Percentiles rank a stretch among this genome's conserved stretches.
Evolutionary conservation across 2,888 invertebrate genomes (phyloP).

Genomic region (Phytoseiulus persimilis): DNA sequence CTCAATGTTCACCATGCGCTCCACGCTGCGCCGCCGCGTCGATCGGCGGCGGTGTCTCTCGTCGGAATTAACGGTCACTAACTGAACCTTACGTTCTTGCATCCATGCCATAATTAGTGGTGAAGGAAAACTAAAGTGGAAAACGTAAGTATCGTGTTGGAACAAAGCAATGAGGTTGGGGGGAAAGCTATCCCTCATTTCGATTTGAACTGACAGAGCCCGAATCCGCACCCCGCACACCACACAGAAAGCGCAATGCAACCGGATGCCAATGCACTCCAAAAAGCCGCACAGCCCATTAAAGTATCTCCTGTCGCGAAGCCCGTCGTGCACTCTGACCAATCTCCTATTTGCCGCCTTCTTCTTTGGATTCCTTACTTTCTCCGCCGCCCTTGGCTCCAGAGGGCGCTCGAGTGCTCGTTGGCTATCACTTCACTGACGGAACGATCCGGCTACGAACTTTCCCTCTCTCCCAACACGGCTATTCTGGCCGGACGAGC

Average conservation of each 20-base stretch:
- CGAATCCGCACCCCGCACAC: not conserved
- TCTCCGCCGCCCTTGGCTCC: constrained; percentile 27
- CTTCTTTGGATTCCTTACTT: not conserved
- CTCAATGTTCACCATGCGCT: not conserved
- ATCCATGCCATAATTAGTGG: constrained; percentile 36
- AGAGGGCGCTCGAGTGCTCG: constrained; percentile 18
- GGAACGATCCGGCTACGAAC: not conserved
- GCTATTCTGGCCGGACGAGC: constrained; percentile 12
- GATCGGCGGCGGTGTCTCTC: not conserved
- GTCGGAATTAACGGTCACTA: not conserved
- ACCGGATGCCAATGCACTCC: constrained; percentile 7
- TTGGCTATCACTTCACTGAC: not conserved
- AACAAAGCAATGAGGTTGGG: not conserved
- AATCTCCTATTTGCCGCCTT: not conserved
- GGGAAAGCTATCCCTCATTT: no score
- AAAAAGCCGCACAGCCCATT: constrained; percentile 9
- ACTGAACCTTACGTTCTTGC: constrained; percentile 34
- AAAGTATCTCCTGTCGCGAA: not conserved
- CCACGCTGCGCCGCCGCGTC: not conserved
- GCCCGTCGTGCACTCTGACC: no score
- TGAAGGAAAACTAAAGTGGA: constrained; percentile 66
- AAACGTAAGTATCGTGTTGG: constrained; percentile 66
- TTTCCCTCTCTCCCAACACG: not conserved
- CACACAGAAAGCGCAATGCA: not conserved
- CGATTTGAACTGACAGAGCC: not conserved